Evolutionary conservation across 1,140 invertebrate species (phyloP).

Genomic region (Muscidifurax raptorellus): DNA sequence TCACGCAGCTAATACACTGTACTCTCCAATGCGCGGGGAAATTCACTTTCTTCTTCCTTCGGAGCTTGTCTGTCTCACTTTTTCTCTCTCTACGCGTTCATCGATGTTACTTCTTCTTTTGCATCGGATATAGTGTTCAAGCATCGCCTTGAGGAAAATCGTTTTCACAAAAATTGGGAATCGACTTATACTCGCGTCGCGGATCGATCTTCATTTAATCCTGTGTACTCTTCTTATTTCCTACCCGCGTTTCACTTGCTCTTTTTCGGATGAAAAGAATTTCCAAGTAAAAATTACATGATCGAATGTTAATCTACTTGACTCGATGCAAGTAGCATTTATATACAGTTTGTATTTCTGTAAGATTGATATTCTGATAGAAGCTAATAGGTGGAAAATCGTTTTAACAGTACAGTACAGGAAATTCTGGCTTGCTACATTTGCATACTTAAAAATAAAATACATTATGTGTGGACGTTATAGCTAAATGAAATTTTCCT

Average conservation of each 20-base stretch:
- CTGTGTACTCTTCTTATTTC: background rate
- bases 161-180: conserved; percentile 23
- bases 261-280: background rate
- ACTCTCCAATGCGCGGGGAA: background rate
- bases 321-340: background rate
- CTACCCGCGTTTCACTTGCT: background rate
- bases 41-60: background rate
- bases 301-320: background rate
- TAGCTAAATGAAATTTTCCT: no score
- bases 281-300: background rate
- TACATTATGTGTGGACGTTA: no score
- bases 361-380: background rate
- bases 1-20: background rate
- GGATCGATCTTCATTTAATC: background rate
- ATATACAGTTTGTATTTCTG: background rate
- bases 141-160: conserved; percentile 3
- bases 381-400: background rate
- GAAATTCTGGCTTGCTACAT: no score
- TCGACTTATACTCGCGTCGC: no score
- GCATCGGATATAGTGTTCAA: background rate
- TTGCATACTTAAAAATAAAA: no score
- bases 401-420: background rate
- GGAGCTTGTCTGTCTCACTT: background rate
- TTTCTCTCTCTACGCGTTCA: background rate
- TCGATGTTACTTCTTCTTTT: background rate